Evolutionary conservation across 2,888 invertebrate genomes (phyloP).

Genomic region (Punctoribates punctum): DNA sequence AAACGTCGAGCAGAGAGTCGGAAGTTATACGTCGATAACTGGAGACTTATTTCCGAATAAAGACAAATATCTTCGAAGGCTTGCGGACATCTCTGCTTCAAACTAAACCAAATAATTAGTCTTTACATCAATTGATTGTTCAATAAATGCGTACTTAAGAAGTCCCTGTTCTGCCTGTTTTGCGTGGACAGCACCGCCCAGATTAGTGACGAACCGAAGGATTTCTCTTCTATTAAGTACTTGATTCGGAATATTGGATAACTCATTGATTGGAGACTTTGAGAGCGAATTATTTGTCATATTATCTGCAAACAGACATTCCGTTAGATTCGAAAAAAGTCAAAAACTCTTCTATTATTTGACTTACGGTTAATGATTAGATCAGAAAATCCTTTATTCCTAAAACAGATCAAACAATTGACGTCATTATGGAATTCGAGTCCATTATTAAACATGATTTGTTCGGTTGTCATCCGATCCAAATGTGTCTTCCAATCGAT

Average conservation of each 20-base stretch:
- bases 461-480: slow-evolving; percentile 37
- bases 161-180: slow-evolving; percentile 77
- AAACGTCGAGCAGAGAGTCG: slow-evolving; percentile 77
- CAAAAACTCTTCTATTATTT: not conserved
- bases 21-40: slow-evolving; percentile 74
- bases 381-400: slow-evolving; percentile 6
- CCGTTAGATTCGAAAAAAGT: not conserved
- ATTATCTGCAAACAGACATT: not conserved
- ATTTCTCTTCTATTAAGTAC: slow-evolving; percentile 60
- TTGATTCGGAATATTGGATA: slow-evolving; percentile 41
- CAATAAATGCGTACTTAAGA: slow-evolving; percentile 57
- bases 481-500: slow-evolving; percentile 38
- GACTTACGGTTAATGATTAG: not conserved
- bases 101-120: slow-evolving; percentile 45
- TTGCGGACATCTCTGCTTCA: slow-evolving; percentile 59
- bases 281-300: not conserved
- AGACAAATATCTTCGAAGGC: slow-evolving; percentile 75
- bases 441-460: slow-evolving; percentile 41
- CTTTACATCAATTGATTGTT: not conserved
- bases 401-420: slow-evolving; percentile 48
- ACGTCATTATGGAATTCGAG: slow-evolving; percentile 48
- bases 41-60: slow-evolving; percentile 82
- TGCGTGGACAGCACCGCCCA: slow-evolving; percentile 73
- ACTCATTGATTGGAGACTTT: not conserved
- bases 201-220: slow-evolving; percentile 66